phyloP scores from a whole-genome alignment of 2,797 vertebrate species.

The Artibeus jamaicensis region DNA sequence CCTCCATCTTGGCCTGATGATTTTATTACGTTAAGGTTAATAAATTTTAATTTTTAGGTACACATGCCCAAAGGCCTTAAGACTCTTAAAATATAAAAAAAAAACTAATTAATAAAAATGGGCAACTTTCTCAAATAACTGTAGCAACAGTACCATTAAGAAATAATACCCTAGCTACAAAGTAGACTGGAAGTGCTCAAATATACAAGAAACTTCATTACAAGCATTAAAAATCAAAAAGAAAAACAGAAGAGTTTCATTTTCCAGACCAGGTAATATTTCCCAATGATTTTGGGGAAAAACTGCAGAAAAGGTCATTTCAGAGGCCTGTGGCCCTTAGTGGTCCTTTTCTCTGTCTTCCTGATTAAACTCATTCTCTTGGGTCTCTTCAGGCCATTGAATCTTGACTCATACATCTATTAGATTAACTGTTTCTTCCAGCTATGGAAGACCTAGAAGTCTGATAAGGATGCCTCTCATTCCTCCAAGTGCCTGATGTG shows the following conservation, averaged over 20 bases:
- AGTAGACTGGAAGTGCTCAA: neutral
- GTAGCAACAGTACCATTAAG: constrained; percentile 29
- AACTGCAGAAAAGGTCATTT: neutral
- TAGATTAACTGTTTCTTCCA: neutral
- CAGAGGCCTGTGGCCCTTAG: neutral
- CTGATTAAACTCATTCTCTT: neutral
- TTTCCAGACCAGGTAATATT: neutral
- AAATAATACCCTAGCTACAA: constrained; percentile 18
- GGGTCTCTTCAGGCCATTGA: neutral
- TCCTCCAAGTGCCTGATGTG: neutral
- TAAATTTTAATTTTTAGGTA: constrained; percentile 72
- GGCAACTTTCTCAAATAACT: constrained; percentile 50
- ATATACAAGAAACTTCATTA: constrained; percentile 2
- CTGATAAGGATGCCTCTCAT: neutral
- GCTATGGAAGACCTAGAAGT: neutral
- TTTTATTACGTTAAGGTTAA: constrained; percentile 64
- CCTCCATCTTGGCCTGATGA: neutral
- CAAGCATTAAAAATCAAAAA: neutral
- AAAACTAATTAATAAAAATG: constrained; percentile 68
- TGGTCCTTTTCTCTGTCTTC: neutral
- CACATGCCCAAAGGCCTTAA: constrained; percentile 40
- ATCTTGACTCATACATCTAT: neutral
- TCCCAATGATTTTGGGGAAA: neutral
- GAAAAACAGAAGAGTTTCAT: neutral
- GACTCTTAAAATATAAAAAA: constrained; percentile 39